Base-by-base conservation (phyloP, 1,140 invertebrate genomes). In the Meteorus sp. region DNA sequence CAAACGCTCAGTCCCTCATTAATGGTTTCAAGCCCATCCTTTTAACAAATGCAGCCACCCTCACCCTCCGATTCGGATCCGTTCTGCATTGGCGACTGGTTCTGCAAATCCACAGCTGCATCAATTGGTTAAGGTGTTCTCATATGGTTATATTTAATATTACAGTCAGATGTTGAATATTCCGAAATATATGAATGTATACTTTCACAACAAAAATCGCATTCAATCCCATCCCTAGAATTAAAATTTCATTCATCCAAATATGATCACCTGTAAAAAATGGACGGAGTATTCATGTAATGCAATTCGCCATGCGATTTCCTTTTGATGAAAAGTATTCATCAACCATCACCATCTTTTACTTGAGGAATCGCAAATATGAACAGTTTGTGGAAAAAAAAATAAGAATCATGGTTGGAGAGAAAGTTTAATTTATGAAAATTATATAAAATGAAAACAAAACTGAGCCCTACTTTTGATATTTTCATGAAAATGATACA, bases 11-110 rank as follows among this genome's bases (percentile, higher is more conserved):
- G n/a, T n/a, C n/a, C n/a, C n/a, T n/a, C n/a, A n/a, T n/a, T n/a
- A n/a, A n/a, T n/a, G n/a, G n/a, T n/a, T n/a, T 23, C 8, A 23
- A 31, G 37, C 37, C 45, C 45, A 59, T 59, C 63, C 57, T 65
- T 65, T 84, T 85, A 92, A 82, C 90, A 92, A 80, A 89, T 87
- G 76, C 89, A 92, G 68, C 88, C 88, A 60, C 88, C 85, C 73
- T 92, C 89, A 63, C 85, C 85, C 69, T 90, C 89, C 65, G 88
- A 86, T 66, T 89, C 86, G 66, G 88, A 85, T 61, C 85, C 84
- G 54, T 78, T 82, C 75, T 89, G 86, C 77, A 87, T 83, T 60
- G 87, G 83, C 57, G 86, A 85, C 79, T 90, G 88, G 66, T 86
- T 89, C 82, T 90, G 88, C 70, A 90, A 81, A 74, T 90, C 88